Evolutionary conservation across 2,113 vertebrate genomes (phyloP).

Genomic region (Phodopus roborovskii): DNA sequence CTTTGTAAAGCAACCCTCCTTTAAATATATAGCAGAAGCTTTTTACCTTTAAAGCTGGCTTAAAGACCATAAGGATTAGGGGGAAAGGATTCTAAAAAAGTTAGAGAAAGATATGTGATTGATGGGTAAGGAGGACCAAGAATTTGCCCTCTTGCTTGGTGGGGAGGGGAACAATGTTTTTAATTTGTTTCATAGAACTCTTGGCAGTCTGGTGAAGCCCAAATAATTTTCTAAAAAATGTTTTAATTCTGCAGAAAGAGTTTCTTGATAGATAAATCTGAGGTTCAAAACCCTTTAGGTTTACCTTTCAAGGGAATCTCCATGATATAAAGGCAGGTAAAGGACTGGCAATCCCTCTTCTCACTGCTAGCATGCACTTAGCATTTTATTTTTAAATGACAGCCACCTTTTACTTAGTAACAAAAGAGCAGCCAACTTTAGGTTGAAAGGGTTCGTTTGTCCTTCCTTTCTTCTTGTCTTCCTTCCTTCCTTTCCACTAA

Average conservation of each 20-base stretch:
- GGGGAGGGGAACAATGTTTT: not conserved
- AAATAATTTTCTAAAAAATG: not conserved
- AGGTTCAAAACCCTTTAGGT: not conserved
- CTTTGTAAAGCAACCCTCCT: not conserved
- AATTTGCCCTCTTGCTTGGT: not conserved
- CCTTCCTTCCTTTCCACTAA: not conserved
- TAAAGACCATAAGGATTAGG: not conserved
- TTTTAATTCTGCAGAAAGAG: not conserved
- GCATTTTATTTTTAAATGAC: not conserved
- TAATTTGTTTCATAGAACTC: not conserved
- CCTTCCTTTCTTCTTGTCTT: not conserved
- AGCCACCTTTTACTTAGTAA: not conserved
- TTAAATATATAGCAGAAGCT: not conserved
- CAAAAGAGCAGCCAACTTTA: not conserved
- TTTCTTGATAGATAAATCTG: not conserved
- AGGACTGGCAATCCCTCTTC: not conserved
- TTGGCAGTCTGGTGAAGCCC: not conserved
- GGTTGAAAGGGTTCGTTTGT: not conserved
- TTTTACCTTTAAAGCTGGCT: constrained; percentile 10
- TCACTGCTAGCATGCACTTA: not conserved
- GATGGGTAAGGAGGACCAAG: not conserved
- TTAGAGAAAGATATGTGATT: not conserved
- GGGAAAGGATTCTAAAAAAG: not conserved
- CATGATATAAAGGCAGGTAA: not conserved
- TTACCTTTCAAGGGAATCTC: constrained; percentile 8